Percentiles rank a stretch among this genome's conserved stretches.
Evolutionary conservation across 2,113 vertebrate genomes (phyloP).

Genomic region (Callionymus lyra): DNA sequence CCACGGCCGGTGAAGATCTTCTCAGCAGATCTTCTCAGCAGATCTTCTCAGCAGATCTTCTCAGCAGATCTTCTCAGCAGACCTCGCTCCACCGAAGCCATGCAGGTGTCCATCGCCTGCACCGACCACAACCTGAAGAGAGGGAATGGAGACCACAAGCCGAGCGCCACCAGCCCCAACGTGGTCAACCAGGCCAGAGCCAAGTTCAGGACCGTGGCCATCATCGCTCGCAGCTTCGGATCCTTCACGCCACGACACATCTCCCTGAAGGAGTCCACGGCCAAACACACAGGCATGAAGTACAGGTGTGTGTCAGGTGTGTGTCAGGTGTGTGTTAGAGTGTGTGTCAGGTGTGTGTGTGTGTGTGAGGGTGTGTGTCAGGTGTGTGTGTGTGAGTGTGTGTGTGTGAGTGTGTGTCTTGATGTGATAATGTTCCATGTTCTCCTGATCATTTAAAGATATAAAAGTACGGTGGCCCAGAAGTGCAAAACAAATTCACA

Average conservation of each 20-base stretch:
- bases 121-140: conserved; percentile 96
- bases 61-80: no score
- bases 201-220: conserved; percentile 94
- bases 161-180: conserved; percentile 80
- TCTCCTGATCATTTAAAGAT: no score
- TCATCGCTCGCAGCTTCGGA: conserved; percentile 93
- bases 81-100: conserved; percentile 37
- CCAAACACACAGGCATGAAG: conserved; percentile 98
- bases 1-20: no score
- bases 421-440: no score
- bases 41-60: no score
- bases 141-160: conserved; percentile 94
- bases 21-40: no score
- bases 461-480: no score
- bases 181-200: conserved; percentile 91
- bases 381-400: no score
- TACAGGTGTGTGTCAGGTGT: conserved; percentile 79
- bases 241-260: conserved; percentile 94
- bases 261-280: conserved; percentile 96
- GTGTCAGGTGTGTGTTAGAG: background rate
- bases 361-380: conserved; percentile 3
- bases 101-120: conserved; percentile 99
- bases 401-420: no score
- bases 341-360: conserved; percentile 4
- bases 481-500: no score